Conservation (phyloP, 1,140 invertebrate genomes). For the Wasmannia auropunctata region DNA sequence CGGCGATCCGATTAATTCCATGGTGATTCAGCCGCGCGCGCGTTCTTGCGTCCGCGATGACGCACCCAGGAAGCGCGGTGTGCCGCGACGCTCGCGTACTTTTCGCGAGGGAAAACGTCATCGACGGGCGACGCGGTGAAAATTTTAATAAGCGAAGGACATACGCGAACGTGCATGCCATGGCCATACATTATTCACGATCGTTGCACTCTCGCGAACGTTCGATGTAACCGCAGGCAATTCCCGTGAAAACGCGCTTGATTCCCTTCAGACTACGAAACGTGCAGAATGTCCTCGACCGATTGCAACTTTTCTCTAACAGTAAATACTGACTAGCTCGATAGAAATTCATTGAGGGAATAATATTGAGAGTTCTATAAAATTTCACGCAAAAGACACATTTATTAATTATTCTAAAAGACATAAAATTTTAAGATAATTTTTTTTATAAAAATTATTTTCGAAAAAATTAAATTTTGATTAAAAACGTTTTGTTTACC, state of each 20-base stretch:
- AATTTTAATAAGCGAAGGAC: slow-evolving; percentile 29
- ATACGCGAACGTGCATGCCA: background rate
- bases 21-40: slow-evolving; percentile 36
- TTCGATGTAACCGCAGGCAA: background rate
- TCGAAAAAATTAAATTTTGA: background rate
- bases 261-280: background rate
- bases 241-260: background rate
- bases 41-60: slow-evolving; percentile 20
- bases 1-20: slow-evolving; percentile 21
- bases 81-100: background rate
- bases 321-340: background rate
- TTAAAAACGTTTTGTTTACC: background rate
- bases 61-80: background rate
- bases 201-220: background rate
- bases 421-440: background rate
- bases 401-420: background rate
- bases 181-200: slow-evolving; percentile 45
- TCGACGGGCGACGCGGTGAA: slow-evolving; percentile 6
- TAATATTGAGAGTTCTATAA: background rate
- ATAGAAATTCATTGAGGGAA: background rate
- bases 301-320: background rate
- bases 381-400: background rate
- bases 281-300: background rate
- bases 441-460: background rate
- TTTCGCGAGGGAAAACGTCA: slow-evolving; percentile 7